Conservation (phyloP, 1,140 invertebrate species). For the Papilio machaon region DNA sequence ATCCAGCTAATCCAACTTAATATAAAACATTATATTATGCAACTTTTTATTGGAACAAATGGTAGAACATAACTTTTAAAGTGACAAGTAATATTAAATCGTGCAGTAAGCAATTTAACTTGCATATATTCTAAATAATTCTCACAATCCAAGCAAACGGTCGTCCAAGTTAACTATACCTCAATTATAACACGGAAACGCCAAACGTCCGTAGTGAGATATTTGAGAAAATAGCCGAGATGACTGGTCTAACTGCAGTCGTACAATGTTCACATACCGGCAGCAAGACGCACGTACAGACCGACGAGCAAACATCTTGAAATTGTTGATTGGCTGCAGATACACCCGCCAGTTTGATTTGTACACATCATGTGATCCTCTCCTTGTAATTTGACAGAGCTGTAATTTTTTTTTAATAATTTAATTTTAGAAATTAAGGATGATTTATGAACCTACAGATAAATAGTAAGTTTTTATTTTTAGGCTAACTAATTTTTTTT, state of each 20-base stretch:
- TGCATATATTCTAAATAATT: conserved; percentile 3
- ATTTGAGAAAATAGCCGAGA: conserved; percentile 52
- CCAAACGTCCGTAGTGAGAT: conserved; percentile 31
- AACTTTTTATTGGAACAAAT: too few relatives aligned
- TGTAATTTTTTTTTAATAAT: conserved; percentile 28
- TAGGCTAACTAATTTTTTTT: too few relatives aligned
- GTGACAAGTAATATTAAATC: too few relatives aligned
- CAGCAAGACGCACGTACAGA: conserved; percentile 44
- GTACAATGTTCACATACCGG: conserved; percentile 38
- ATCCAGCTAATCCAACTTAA: too few relatives aligned
- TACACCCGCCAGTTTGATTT: conserved; percentile 69
- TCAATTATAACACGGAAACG: conserved; percentile 38
- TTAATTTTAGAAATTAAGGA: too few relatives aligned
- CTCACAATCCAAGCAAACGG: conserved; percentile 2
- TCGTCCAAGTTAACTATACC: conserved; percentile 5
- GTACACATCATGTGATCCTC: conserved; percentile 57
- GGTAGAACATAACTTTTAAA: too few relatives aligned
- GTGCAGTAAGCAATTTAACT: background rate
- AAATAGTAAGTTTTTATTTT: too few relatives aligned
- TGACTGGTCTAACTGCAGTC: conserved; percentile 40
- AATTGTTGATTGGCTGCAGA: conserved; percentile 71
- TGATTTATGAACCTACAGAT: too few relatives aligned
- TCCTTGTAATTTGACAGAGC: conserved; percentile 47
- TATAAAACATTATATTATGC: background rate
- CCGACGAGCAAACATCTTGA: conserved; percentile 66